Evolutionary conservation across 92 coral and sea anemone species (phyloP).

Genomic region (Desmophyllum pertusum): DNA sequence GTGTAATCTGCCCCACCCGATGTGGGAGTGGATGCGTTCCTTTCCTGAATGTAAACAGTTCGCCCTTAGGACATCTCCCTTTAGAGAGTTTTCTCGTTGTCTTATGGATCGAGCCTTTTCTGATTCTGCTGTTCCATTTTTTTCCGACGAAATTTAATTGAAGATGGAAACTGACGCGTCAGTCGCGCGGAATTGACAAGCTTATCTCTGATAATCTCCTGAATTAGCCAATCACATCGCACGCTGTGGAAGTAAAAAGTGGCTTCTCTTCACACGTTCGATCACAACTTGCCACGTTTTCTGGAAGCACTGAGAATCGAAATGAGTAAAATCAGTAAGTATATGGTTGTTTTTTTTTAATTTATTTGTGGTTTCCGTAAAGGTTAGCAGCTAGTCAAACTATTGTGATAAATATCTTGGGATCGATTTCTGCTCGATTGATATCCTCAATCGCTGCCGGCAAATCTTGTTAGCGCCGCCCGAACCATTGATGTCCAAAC

Average conservation of each 20-base stretch:
- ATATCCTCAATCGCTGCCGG: not conserved
- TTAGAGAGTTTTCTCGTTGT: not conserved
- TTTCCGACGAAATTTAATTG: not conserved
- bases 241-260: not conserved
- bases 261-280: not conserved
- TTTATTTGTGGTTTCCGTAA: not conserved
- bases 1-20: constrained; percentile 23
- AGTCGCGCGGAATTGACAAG: not conserved
- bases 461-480: not conserved
- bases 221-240: constrained; percentile 25
- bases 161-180: constrained; percentile 15
- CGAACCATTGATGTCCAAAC: not conserved
- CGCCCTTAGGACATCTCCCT: not conserved
- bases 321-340: not conserved
- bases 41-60: not conserved
- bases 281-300: not conserved
- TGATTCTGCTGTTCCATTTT: not conserved
- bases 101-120: not conserved
- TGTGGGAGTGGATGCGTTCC: not conserved
- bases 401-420: not conserved
- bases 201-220: too few relatives aligned
- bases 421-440: not conserved
- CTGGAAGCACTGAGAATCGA: not conserved
- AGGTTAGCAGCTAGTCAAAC: not conserved
- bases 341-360: not conserved